phyloP scores from a whole-genome alignment of 2,888 invertebrate genomes.

The Coelopa pilipes region DNA sequence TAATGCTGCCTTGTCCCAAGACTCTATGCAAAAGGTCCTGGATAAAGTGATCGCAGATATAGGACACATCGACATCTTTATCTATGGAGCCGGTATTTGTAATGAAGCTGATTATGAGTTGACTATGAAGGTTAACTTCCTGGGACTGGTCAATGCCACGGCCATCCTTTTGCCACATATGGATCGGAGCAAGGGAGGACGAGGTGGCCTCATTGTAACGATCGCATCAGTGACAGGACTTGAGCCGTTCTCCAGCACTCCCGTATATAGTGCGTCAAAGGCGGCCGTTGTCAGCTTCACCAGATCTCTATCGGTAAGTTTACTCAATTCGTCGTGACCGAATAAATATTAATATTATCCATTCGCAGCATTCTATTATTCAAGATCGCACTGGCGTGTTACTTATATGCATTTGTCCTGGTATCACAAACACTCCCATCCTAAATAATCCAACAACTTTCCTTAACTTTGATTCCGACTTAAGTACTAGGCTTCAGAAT shows the following conservation, averaged over 20 bases:
- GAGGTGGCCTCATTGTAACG: conserved; percentile 65
- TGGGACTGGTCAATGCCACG: conserved; percentile 56
- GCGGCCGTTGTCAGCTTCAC: conserved; percentile 65
- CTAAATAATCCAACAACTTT: conserved; percentile 49
- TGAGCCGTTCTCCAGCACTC: conserved; percentile 52
- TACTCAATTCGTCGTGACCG: background rate
- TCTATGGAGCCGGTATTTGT: conserved; percentile 55
- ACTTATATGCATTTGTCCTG: conserved; percentile 59
- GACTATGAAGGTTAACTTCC: conserved; percentile 54
- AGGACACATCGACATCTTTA: conserved; percentile 52
- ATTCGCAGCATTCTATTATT: conserved; percentile 38
- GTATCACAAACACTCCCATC: conserved; percentile 55
- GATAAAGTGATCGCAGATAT: too few species aligned
- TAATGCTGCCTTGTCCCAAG: conserved; percentile 53
- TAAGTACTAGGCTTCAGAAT: conserved; percentile 19
- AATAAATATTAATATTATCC: background rate
- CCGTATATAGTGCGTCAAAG: conserved; percentile 64
- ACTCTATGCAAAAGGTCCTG: conserved; percentile 53
- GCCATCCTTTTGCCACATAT: conserved; percentile 63
- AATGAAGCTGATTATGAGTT: conserved; percentile 53
- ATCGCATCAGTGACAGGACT: conserved; percentile 62
- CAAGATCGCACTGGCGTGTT: conserved; percentile 54
- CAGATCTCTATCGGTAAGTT: conserved; percentile 57
- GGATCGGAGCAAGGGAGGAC: conserved; percentile 64
- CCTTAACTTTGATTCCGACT: conserved; percentile 35